Percentiles rank a stretch among this genome's conserved stretches.
Evolutionary conservation across 2,888 invertebrate species (phyloP).

Genomic region (Dexiosoma caninum): DNA sequence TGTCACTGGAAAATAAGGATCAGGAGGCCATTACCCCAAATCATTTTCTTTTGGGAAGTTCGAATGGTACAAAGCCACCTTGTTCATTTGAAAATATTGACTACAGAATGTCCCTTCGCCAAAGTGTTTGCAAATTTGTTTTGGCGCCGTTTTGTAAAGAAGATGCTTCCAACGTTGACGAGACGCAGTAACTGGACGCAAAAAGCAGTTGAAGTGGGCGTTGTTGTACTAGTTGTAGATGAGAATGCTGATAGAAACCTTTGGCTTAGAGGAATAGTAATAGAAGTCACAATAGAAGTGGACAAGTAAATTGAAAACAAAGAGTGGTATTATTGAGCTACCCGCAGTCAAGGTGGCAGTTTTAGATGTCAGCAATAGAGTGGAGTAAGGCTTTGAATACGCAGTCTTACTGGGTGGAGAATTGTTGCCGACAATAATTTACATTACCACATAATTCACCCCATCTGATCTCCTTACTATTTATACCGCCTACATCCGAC

Average conservation of each 20-base stretch:
- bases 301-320: neutral
- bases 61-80: constrained; percentile 22
- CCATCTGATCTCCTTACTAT: too few species aligned
- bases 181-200: neutral
- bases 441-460: too few species aligned
- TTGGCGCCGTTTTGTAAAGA: constrained; percentile 4
- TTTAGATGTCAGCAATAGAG: neutral
- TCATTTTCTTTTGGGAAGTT: constrained; percentile 20
- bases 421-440: too few species aligned
- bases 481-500: too few species aligned
- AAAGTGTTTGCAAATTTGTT: constrained; percentile 25
- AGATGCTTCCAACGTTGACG: too few species aligned
- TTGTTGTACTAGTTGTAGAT: neutral
- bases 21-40: constrained; percentile 33
- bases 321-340: neutral
- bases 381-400: too few species aligned
- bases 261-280: neutral
- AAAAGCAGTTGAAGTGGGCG: neutral
- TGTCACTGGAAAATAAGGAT: neutral
- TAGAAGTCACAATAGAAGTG: neutral
- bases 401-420: too few species aligned
- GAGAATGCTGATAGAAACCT: neutral
- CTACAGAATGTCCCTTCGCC: neutral
- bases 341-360: neutral
- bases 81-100: neutral